Evolutionary conservation across 2,797 vertebrate species (phyloP).

Genomic region (Corythornis leucogaster): DNA sequence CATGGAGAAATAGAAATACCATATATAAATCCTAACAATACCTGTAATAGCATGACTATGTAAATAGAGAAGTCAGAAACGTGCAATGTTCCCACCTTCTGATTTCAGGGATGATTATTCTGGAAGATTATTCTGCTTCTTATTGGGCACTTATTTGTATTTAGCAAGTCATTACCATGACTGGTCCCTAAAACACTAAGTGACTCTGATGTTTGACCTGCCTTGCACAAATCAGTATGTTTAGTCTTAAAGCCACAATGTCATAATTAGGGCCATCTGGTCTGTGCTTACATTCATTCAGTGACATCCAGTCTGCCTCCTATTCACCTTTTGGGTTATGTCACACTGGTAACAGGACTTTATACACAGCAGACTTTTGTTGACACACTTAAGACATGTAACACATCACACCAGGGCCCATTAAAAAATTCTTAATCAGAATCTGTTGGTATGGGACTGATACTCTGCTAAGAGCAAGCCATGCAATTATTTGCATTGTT

Average conservation of each 20-base stretch:
- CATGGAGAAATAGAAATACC: not conserved
- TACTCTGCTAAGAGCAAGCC: not conserved
- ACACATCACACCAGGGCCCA: not conserved
- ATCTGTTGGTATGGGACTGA: not conserved
- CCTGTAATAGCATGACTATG: not conserved
- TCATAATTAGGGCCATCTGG: not conserved
- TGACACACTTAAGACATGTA: not conserved
- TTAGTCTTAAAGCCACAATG: not conserved
- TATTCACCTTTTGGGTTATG: not conserved
- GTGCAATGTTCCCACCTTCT: not conserved
- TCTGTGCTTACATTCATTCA: not conserved
- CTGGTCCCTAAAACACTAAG: accelerated
- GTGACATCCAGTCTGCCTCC: not conserved
- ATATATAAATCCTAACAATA: not conserved
- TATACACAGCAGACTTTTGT: not conserved
- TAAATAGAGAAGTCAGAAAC: not conserved
- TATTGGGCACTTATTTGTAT: not conserved
- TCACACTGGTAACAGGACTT: not conserved
- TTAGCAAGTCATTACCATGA: not conserved
- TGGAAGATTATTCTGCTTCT: not conserved
- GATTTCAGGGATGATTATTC: not conserved
- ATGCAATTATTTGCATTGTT: not conserved
- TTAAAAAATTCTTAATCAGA: not conserved
- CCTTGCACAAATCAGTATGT: not conserved
- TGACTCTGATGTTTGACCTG: not conserved